Evolutionary conservation across 1,140 invertebrate genomes (phyloP), one percentile per base, ranked within the genome.

Genomic region (Drosophila pseudoobscura): DNA sequence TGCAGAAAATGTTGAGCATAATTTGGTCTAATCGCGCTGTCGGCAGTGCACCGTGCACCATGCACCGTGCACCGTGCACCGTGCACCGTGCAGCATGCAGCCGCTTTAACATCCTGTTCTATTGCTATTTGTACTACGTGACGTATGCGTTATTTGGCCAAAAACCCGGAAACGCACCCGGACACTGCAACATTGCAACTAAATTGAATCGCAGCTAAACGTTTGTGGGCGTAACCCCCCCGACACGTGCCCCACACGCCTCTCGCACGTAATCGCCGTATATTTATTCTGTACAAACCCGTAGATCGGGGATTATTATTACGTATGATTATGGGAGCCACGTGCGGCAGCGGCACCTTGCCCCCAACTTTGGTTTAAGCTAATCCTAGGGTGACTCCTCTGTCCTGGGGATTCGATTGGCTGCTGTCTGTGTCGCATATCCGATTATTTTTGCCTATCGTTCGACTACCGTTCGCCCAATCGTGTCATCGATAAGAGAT

Each of bases 1-100:
- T 88, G 83, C 79, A 72, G 71, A 78, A 87, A 88, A 83, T 87
- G 75, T 87, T 83, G 59, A 87, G 75, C 83, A 87, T 87, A 87
- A 88, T 87, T 87, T 88, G 65, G 73, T 79, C 83, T 87, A 87
- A 87, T 82, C 83, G 82, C 62, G 43, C 52, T 55, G 71, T 58
- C 76, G 17, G 59, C 64, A 54, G 46, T 31, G 6, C 29, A 31
- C 6, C 29, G 0, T 31, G 29, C 24, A 24, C 2, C 24, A 0
- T 24, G 24, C 24, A 24, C 24, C 24, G 0, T n/a, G n/a, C n/a
- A n/a, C n/a, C n/a, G 15, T 26, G 4, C 35, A 13, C 24, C 24
- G 0, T 24, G 24, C 24, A 5, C 24, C 24, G 5, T 26, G 4
- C 35, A 13, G 35, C 35, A 53, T 60, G 41, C 63, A 62, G 53